Conservation (phyloP, 2,113 vertebrate species). For the Gasterosteus nipponicus region DNA sequence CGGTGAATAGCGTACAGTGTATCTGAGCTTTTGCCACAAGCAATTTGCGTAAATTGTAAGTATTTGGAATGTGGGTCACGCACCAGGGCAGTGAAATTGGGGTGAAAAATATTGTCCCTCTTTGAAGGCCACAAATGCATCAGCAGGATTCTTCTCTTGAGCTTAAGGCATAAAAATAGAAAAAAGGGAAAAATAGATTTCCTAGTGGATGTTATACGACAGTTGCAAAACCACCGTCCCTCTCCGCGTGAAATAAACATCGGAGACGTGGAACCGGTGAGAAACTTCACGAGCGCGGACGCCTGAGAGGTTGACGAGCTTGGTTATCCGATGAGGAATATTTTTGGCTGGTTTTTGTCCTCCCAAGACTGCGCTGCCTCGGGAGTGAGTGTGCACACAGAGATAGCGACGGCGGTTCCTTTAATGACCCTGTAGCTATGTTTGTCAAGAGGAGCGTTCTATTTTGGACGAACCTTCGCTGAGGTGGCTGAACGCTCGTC, state of each 20-base stretch:
- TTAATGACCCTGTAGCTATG: conserved; percentile 51
- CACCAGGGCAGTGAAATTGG: conserved; percentile 61
- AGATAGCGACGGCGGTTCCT: conserved; percentile 59
- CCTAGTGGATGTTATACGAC: conserved; percentile 31
- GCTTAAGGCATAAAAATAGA: conserved; percentile 29
- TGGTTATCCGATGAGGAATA: conserved; percentile 45
- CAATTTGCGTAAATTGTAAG: conserved; percentile 49
- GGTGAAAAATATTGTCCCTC: conserved; percentile 59
- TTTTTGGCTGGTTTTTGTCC: conserved; percentile 57
- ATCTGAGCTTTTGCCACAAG: conserved; percentile 54
- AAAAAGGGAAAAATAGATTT: conserved; percentile 31
- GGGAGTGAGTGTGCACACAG: conserved; percentile 58
- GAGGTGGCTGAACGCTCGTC: conserved; percentile 31
- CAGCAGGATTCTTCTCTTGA: conserved; percentile 40
- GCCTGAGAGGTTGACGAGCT: conserved; percentile 33
- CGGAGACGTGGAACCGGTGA: not conserved
- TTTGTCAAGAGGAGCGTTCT: conserved; percentile 58
- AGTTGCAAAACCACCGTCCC: conserved; percentile 37
- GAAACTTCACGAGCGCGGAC: conserved; percentile 8
- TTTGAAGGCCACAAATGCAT: conserved; percentile 60
- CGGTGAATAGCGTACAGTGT: not conserved
- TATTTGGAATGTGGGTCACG: conserved; percentile 74
- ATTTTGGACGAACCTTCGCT: conserved; percentile 54
- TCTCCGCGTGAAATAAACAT: conserved; percentile 6
- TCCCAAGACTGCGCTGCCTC: conserved; percentile 50